A percentile compares a stretch with the other conserved stretches of the same genome.
Evolutionary conservation across 2,888 invertebrate genomes (phyloP).

Genomic region (Cheilosia scutellata): DNA sequence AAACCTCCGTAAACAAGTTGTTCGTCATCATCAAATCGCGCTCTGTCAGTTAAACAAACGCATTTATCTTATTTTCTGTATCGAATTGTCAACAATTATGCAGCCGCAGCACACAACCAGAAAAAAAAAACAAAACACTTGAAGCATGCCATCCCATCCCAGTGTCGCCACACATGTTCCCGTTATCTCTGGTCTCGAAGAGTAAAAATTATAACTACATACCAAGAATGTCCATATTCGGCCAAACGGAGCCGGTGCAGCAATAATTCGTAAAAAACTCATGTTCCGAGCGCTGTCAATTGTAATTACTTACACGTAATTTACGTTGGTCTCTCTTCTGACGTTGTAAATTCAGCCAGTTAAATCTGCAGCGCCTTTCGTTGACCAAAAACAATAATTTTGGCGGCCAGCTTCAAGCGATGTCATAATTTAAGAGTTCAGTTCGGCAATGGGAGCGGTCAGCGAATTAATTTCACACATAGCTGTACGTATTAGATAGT

Average conservation of each 20-base stretch:
- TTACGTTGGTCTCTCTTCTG: conserved; percentile 48
- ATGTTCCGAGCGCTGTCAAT: conserved; percentile 70
- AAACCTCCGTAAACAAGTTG: conserved; percentile 53
- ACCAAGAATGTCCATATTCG: conserved; percentile 36
- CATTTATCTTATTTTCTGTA: conserved; percentile 69
- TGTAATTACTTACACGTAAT: conserved; percentile 73
- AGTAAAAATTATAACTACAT: conserved; percentile 38
- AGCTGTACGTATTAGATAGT: conserved; percentile 45
- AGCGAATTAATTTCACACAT: conserved; percentile 54
- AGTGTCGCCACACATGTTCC: conserved; percentile 22
- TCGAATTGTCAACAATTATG: conserved; percentile 73
- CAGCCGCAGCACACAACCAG: conserved; percentile 50
- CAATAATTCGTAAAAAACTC: conserved; percentile 58
- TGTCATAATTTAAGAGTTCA: conserved; percentile 69
- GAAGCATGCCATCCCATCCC: conserved; percentile 26
- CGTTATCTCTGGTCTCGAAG: conserved; percentile 14
- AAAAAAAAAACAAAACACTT: conserved; percentile 39
- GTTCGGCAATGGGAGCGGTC: conserved; percentile 58
- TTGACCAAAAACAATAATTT: conserved; percentile 55
- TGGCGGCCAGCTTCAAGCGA: conserved; percentile 50
- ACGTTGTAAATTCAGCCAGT: conserved; percentile 21
- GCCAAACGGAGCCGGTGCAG: conserved; percentile 44
- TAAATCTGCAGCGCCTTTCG: conserved; percentile 15
- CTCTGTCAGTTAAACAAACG: conserved; percentile 59
- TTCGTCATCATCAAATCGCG: conserved; percentile 53